These are phyloP conservation scores for Batillaria attramentaria DNA, from an alignment of 1,140 invertebrate species.

Conservation along the genomic window DNA sequence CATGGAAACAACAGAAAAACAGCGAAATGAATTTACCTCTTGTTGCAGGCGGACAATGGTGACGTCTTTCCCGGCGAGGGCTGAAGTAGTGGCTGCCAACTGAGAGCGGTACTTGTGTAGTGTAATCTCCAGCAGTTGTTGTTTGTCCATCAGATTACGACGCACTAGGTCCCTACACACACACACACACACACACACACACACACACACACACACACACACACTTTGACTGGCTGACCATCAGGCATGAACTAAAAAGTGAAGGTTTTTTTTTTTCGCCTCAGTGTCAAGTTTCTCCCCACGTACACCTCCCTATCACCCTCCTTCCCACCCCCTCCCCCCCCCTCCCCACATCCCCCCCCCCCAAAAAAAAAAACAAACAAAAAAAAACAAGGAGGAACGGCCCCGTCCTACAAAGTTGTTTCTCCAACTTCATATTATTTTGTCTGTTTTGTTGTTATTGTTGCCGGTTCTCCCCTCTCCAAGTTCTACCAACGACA, in stretches of 20 bases:
- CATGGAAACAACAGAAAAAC: too few relatives aligned
- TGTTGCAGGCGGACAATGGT: slow-evolving; percentile 37
- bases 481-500: too few relatives aligned
- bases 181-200: background rate
- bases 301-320: background rate
- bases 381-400: too few relatives aligned
- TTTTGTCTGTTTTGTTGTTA: too few relatives aligned
- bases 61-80: slow-evolving; percentile 47
- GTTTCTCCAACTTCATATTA: too few relatives aligned
- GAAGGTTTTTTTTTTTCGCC: background rate
- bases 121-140: slow-evolving; percentile 41
- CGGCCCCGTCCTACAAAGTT: too few relatives aligned
- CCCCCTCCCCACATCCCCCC: too few relatives aligned
- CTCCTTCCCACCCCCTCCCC: too few relatives aligned
- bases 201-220: background rate
- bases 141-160: background rate
- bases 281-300: background rate
- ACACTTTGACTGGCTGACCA: background rate
- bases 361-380: too few relatives aligned
- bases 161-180: background rate
- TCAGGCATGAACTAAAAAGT: background rate
- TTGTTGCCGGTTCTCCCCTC: too few relatives aligned
- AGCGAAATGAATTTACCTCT: too few relatives aligned
- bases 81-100: slow-evolving; percentile 45
- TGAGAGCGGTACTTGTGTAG: slow-evolving; percentile 50